Evolutionary conservation across 2,113 vertebrate species (phyloP), one percentile per base, ranked within the genome.

Genomic region (Manacus vitellinus): DNA sequence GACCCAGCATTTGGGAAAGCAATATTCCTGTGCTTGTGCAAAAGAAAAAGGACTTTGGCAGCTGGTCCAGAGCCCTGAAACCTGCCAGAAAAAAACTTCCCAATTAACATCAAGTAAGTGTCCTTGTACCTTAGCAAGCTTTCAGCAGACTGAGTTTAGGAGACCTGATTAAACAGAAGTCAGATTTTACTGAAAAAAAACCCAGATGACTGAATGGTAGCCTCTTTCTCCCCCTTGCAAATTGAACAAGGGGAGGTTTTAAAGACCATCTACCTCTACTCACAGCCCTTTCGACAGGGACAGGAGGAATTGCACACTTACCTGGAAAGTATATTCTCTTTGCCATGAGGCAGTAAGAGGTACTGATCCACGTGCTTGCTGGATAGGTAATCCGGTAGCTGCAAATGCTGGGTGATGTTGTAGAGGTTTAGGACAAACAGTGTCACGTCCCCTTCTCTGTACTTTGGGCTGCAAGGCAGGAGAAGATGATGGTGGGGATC

Each of bases 391-490:
- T 27, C 20, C 0, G 99, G 99, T 12, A 99, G 59, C 17, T 90
- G 90, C 84, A 99, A 77, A 52, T 49, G 74, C n/a, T 98, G 97
- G 33, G 98, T 97, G 13, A 87, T 30, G 0, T 97, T 96, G 46
- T 98, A 95, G 59, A 99, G 98, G 95, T 99, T 99, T 97, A 99
- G 93, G 65, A 96, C 98, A 35, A 99, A 98, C 63, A 99, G 82
- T 0, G 99, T 99, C 75, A 99, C 97, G 0, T 99, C 98, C 49
- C 99, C 99, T 37, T 85, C 91, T 94, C 94, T 97, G 97, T 98
- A 99, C 51, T 97, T 97, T n/a, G 97, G 96, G 92, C 98, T 98
- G 94, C 75, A 97, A 96, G 84, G n/a, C 89, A 80, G 95, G 76
- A 87, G 65, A 83, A 83, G 27, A 58, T 33, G 12, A n/a, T 35